Evolutionary conservation across 2,113 vertebrate genomes (phyloP).

Genomic region (Gavialis gangeticus): DNA sequence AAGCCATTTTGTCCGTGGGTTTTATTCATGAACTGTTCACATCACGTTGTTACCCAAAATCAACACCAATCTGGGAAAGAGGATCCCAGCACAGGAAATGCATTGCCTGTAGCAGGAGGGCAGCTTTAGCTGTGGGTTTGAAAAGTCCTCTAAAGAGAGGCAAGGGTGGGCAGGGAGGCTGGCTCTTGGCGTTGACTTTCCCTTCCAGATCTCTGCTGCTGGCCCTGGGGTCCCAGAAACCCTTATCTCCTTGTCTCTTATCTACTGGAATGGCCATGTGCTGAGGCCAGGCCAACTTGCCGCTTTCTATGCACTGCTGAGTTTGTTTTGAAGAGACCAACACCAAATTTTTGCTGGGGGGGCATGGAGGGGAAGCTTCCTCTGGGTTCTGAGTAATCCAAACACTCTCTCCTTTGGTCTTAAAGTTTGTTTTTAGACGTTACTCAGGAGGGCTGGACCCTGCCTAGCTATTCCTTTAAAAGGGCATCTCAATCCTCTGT

Average conservation of each 20-base stretch:
- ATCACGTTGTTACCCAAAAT: neutral
- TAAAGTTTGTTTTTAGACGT: constrained; percentile 67
- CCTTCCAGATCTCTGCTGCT: neutral
- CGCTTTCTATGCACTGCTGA: neutral
- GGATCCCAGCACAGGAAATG: neutral
- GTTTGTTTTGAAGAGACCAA: constrained; percentile 61
- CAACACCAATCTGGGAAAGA: neutral
- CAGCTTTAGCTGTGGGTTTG: neutral
- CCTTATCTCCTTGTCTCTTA: neutral
- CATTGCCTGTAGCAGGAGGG: neutral
- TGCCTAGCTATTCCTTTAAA: constrained; percentile 74
- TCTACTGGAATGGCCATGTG: neutral
- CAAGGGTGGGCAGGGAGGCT: neutral
- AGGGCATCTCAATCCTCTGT: constrained; percentile 63
- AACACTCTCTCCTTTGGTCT: constrained; percentile 64
- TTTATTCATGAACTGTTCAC: constrained; percentile 17
- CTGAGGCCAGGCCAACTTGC: constrained; percentile 30
- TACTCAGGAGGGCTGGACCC: constrained; percentile 65
- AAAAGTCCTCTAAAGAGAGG: neutral
- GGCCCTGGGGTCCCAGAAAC: neutral
- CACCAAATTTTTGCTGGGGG: constrained; percentile 45
- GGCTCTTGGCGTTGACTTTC: neutral
- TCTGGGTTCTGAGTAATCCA: constrained; percentile 67
- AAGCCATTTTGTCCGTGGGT: neutral
- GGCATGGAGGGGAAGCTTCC: no score